Evolutionary conservation across 2,113 vertebrate species (phyloP).

Genomic region (Pelecanus crispus): DNA sequence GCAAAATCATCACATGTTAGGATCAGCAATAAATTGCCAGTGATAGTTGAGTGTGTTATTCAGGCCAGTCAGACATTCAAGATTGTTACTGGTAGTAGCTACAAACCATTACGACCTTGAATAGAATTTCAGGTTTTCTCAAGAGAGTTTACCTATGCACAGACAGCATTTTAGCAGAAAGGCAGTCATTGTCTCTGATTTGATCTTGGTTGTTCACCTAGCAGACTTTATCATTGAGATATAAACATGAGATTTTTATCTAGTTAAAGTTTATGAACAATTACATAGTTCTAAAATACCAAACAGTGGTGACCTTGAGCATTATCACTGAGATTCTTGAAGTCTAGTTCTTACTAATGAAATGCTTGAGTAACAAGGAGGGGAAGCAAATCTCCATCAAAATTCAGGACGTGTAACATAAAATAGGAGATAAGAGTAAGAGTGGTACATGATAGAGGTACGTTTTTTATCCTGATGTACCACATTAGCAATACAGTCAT

Average conservation of each 20-base stretch:
- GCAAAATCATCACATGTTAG: not conserved
- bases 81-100: not conserved
- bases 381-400: not conserved
- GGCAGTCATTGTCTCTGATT: too few relatives aligned
- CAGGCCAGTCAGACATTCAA: not conserved
- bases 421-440: not conserved
- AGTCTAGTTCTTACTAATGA: not conserved
- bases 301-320: not conserved
- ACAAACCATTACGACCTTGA: not conserved
- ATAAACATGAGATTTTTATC: not conserved
- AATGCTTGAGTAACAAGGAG: not conserved
- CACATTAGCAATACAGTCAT: too few relatives aligned
- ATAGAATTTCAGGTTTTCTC: not conserved
- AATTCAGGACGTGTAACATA: not conserved
- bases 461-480: not conserved
- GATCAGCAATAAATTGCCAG: not conserved
- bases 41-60: not conserved
- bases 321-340: not conserved
- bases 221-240: not conserved
- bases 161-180: too few relatives aligned
- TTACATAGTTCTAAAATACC: not conserved
- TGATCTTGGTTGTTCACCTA: not conserved
- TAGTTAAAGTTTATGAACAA: not conserved
- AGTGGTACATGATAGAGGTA: not conserved
- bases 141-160: not conserved